Evolutionary conservation across 2,888 invertebrate species (phyloP), one percentile per base, ranked within the genome.

Genomic region (Drosophila mercatorum): DNA sequence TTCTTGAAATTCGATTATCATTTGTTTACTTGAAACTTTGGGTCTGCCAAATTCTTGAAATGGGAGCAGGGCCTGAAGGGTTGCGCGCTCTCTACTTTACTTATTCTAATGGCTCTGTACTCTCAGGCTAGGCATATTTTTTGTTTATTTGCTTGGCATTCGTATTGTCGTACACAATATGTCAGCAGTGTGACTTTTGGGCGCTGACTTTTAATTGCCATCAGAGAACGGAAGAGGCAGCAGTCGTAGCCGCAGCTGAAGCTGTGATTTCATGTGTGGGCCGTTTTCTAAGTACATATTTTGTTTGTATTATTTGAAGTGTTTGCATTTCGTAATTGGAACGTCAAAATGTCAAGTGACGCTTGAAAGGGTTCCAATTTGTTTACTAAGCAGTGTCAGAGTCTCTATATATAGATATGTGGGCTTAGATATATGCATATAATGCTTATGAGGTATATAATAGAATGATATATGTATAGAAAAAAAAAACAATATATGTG

Each of bases 281-380:
- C 78, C 65, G 67, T 68, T 71, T 61, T 66, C 72, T 66, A 72
- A 70, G 78, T 69, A 77, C 69, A 67, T 70, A 70, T 78, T 76
- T 75, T 83, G 86, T 81, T 83, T 83, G 75, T 79, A 77, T 86
- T 86, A 83, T 57, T 72, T 63, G 65, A 80, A 86, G 86, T 86
- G 86, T 81, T 86, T 88, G 83, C 72, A 65, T 88, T 83, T 86
- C 86, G 83, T 88, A 86, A 86, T 88, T 88, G 88, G 88, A 86
- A 86, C 86, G 88, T 80, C 86, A 85, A 81, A 85, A 78, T 85
- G 85, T 82, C 81, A 84, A 87, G 88, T 72, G 77, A 75, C 63
- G 73, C 75, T 76, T 71, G 34, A 72, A 76, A 74, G 74, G 76
- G 70, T 68, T 58, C 63, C 59, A 68, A 67, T 49, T 75, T 78